These are phyloP conservation scores for Yponomeuta evonymella DNA, from an alignment of 2,888 invertebrate species.

Conservation along the genomic window DNA sequence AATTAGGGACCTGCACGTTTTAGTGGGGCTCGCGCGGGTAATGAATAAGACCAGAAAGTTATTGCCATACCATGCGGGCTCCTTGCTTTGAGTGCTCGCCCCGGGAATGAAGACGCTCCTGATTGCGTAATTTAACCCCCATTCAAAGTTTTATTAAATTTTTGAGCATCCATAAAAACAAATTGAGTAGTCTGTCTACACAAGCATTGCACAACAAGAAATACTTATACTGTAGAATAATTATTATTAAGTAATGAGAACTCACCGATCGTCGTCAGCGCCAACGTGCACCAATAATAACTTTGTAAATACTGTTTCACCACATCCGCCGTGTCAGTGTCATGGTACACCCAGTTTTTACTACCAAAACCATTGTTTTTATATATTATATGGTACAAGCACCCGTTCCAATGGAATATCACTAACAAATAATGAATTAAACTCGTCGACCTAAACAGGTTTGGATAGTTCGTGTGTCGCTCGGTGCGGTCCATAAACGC, in stretches of 20 bases:
- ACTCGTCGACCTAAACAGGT: constrained; percentile 94
- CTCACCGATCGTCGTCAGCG: constrained; percentile 94
- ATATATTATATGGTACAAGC: constrained; percentile 97
- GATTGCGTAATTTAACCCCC: constrained; percentile 13
- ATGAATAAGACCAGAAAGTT: constrained; percentile 29
- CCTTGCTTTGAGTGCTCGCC: constrained; percentile 7
- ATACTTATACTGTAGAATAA: background rate
- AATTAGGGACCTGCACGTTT: constrained; percentile 28
- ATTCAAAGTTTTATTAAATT: constrained; percentile 1
- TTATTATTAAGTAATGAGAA: constrained; percentile 25
- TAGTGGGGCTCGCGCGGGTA: constrained; percentile 26
- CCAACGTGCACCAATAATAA: constrained; percentile 98
- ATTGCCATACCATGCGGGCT: constrained; percentile 23
- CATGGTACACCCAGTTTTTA: constrained; percentile 93
- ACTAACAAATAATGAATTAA: constrained; percentile 97
- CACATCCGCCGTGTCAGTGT: constrained; percentile 90
- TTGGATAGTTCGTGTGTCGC: constrained; percentile 98
- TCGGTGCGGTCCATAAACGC: constrained; percentile 99
- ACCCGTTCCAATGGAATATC: constrained; percentile 99
- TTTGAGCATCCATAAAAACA: background rate
- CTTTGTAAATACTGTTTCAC: constrained; percentile 97
- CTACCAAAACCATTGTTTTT: constrained; percentile 96
- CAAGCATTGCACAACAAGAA: background rate
- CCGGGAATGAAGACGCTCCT: background rate
- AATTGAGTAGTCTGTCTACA: background rate